A percentile compares a stretch with the other conserved stretches of the same genome.
phyloP scores from a whole-genome alignment of 2,797 vertebrate genomes.

The Macroramphosus scolopax region DNA sequence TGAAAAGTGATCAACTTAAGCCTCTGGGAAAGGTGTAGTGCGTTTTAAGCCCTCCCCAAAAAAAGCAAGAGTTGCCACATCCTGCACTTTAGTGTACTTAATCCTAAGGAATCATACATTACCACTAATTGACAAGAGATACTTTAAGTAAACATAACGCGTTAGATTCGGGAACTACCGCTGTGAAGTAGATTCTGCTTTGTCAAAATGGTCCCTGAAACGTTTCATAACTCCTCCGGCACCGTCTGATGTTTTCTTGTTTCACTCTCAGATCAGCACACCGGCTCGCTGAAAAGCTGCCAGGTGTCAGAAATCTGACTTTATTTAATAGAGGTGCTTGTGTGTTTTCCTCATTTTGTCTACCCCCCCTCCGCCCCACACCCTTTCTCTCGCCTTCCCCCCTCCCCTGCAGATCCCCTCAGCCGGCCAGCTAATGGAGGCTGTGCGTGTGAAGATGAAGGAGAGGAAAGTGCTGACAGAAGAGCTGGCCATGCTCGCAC shows the following conservation, averaged over 20 bases:
- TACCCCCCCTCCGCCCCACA: constrained; percentile 46
- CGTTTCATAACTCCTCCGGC: constrained; percentile 46
- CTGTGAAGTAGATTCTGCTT: constrained; percentile 28
- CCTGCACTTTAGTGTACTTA: constrained; percentile 5
- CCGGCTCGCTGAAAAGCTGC: constrained; percentile 56
- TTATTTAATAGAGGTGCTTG: constrained; percentile 40
- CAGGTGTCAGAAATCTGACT: constrained; percentile 59
- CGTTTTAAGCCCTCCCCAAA: constrained; percentile 18
- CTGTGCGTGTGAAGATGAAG: constrained; percentile 89
- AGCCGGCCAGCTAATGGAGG: constrained; percentile 86
- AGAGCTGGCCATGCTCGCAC: constrained; percentile 83
- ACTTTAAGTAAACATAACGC: constrained; percentile 7
- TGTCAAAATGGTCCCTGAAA: constrained; percentile 52
- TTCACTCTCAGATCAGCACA: constrained; percentile 41
- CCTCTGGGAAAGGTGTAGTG: constrained; percentile 11
- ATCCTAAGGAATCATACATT: not conserved
- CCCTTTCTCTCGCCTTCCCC: constrained; percentile 38
- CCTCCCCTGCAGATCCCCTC: constrained; percentile 85
- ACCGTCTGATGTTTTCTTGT: constrained; percentile 41
- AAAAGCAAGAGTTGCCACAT: not conserved
- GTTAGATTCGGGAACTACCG: constrained; percentile 7
- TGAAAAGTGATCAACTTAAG: constrained; percentile 29
- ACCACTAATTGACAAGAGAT: constrained; percentile 9
- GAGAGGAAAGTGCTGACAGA: constrained; percentile 89
- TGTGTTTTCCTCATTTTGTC: constrained; percentile 64